Evolutionary conservation across 2,113 vertebrate genomes (phyloP).

Genomic region (Daphoenositta chrysoptera): DNA sequence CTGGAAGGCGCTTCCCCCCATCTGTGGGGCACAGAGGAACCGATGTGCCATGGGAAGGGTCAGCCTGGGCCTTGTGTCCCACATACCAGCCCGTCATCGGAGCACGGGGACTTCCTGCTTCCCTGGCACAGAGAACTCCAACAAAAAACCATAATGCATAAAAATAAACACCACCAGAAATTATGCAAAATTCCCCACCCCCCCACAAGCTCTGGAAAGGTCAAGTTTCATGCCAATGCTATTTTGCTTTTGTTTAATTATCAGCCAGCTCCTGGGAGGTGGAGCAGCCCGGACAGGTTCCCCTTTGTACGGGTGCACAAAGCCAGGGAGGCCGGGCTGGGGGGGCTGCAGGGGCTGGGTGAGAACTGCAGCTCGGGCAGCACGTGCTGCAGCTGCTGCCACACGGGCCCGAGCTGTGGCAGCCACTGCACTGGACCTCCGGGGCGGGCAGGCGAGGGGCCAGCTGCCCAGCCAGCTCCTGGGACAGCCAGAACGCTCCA

Average conservation of each 20-base stretch:
- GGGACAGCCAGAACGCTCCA: neutral
- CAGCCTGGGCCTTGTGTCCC: neutral
- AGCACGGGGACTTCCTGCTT: neutral
- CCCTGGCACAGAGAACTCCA: accelerated
- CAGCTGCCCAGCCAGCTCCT: accelerated
- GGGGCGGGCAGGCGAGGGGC: accelerated
- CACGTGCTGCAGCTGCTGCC: neutral
- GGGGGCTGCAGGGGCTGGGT: neutral
- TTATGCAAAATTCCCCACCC: neutral
- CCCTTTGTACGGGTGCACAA: constrained; percentile 14
- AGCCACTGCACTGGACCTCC: accelerated
- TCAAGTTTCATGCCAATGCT: constrained; percentile 39
- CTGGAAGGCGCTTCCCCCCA: neutral
- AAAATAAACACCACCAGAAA: neutral
- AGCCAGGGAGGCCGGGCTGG: neutral
- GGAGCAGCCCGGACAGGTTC: constrained; percentile 39
- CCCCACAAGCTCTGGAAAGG: neutral
- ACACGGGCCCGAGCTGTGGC: accelerated
- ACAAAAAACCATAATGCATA: neutral
- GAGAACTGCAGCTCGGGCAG: neutral
- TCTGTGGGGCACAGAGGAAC: neutral
- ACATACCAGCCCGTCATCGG: accelerated
- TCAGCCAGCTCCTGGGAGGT: neutral
- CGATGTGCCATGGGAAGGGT: accelerated
- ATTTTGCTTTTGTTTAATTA: constrained; percentile 65